Conservation (phyloP, 2,797 vertebrate species). For the Lepidocolaptes lacrymiger region DNA sequence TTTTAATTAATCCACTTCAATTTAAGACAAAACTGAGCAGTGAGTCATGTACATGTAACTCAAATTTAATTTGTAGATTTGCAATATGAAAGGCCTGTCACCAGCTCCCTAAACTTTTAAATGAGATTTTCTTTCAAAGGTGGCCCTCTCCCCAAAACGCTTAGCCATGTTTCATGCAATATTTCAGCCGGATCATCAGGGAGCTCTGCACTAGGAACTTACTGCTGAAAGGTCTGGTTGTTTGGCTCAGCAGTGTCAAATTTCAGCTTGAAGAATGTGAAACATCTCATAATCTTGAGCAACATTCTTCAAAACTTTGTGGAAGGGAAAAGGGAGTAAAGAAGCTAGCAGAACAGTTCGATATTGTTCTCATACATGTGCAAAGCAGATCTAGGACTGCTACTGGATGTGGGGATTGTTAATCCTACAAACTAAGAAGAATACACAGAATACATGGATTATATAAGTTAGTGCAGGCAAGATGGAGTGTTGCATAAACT, state of each 20-base stretch:
- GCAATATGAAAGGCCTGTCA: not conserved
- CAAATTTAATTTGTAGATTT: not conserved
- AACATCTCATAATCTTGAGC: constrained; percentile 31
- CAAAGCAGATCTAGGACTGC: not conserved
- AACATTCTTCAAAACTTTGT: constrained; percentile 13
- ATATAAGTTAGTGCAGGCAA: not conserved
- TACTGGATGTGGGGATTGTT: not conserved
- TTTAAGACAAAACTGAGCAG: not conserved
- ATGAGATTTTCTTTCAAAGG: constrained; percentile 5
- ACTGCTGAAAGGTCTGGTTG: not conserved
- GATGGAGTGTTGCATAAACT: not conserved
- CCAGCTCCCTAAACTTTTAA: not conserved
- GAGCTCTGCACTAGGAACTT: not conserved
- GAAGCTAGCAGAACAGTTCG: not conserved
- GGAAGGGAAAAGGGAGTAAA: not conserved
- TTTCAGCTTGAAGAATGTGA: constrained; percentile 45
- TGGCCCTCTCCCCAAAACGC: not conserved
- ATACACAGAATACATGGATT: not conserved
- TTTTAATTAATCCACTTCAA: not conserved
- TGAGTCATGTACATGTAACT: not conserved
- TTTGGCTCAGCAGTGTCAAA: constrained; percentile 31
- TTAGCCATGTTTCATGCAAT: not conserved
- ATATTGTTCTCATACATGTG: not conserved
- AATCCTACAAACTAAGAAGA: not conserved
- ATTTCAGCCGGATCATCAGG: not conserved